These are phyloP conservation scores for Drosophila planitibia DNA, from an alignment of 2,888 invertebrate species.

Conservation along the genomic window DNA sequence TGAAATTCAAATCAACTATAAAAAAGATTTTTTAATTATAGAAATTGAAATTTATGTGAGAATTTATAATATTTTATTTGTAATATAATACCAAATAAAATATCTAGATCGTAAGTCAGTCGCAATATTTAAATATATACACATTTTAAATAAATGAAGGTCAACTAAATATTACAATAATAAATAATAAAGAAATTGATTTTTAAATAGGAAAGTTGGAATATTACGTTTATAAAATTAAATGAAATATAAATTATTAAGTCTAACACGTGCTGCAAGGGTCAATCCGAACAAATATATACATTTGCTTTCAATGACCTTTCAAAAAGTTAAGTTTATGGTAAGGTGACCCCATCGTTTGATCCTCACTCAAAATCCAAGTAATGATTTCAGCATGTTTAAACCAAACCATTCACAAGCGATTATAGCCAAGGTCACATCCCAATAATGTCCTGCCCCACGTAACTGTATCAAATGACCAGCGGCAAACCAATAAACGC, in stretches of 20 bases:
- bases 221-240: neutral
- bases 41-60: neutral
- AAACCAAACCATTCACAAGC: slow-evolving; percentile 3
- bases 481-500: slow-evolving; percentile 40
- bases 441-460: slow-evolving; percentile 19
- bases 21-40: neutral
- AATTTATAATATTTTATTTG: neutral
- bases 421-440: slow-evolving; percentile 39
- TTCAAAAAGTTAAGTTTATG: neutral
- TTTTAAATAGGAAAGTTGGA: neutral
- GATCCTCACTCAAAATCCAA: slow-evolving; percentile 7
- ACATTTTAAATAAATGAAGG: neutral
- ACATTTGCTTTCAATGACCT: neutral
- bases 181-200: neutral
- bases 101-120: neutral
- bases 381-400: slow-evolving; percentile 27
- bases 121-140: neutral
- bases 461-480: slow-evolving; percentile 50
- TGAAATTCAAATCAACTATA: neutral
- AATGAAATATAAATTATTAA: neutral
- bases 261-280: neutral
- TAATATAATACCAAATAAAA: too few species aligned
- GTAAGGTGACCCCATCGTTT: neutral
- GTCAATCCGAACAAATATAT: neutral
- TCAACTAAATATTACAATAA: neutral